A percentile compares a stretch with the other conserved stretches of the same genome.
Conservation (phyloP, 37 sponge, comb jelly and placozoan species). For the Beroe forskalii region DNA sequence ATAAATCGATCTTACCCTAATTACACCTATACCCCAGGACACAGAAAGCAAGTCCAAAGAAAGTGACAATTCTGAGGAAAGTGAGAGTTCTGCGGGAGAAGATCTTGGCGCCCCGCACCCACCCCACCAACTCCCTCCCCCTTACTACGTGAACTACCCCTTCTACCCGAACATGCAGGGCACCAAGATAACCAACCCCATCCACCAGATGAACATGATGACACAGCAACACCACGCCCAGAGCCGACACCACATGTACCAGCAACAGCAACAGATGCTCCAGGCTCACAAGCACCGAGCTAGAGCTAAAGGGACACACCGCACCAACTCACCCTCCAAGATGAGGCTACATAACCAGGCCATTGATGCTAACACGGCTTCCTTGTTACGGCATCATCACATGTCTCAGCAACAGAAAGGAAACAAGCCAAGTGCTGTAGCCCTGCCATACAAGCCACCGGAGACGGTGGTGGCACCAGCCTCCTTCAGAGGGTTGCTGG, state of each 20-base stretch:
- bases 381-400: conserved; percentile 16
- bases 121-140: conserved; percentile 34
- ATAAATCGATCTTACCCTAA: no score
- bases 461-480: not conserved
- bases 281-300: not conserved
- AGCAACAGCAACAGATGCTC: conserved; percentile 18
- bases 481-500: conserved; percentile 10
- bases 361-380: conserved; percentile 31
- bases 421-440: not conserved
- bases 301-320: not conserved
- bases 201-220: conserved; percentile 56
- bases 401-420: conserved; percentile 39
- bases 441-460: conserved; percentile 4
- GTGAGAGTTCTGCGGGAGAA: conserved; percentile 48
- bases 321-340: conserved; percentile 11
- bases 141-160: conserved; percentile 60
- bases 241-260: not conserved
- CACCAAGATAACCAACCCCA: conserved; percentile 45
- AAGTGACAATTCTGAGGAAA: conserved; percentile 26
- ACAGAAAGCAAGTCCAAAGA: conserved; percentile 25
- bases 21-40: no score
- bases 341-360: conserved; percentile 38
- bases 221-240: conserved; percentile 33
- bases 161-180: conserved; percentile 44
- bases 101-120: not conserved